phyloP scores from a whole-genome alignment of 2,797 vertebrate species.

The Cossypha dichroa region DNA sequence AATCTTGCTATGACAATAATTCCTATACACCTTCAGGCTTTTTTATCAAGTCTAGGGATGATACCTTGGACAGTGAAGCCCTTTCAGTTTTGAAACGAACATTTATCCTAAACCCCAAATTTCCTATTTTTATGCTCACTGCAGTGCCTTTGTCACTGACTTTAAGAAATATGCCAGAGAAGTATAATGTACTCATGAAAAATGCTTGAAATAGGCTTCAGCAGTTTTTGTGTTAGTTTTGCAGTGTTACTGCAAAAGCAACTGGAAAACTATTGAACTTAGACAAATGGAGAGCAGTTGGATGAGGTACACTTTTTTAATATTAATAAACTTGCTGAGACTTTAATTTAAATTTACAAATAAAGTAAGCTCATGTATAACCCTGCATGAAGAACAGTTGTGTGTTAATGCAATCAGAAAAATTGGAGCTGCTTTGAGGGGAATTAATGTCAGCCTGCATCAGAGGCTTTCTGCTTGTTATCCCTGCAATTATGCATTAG shows the following conservation, averaged over 20 bases:
- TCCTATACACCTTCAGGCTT: not conserved
- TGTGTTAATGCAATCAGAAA: not conserved
- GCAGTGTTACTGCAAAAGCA: not conserved
- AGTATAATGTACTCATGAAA: not conserved
- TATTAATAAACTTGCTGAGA: not conserved
- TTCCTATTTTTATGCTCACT: not conserved
- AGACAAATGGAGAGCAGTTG: too few species aligned
- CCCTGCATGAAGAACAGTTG: not conserved
- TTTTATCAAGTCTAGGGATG: not conserved
- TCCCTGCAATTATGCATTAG: not conserved
- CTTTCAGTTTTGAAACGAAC: not conserved
- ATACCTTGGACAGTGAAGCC: not conserved
- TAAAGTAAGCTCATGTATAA: not conserved
- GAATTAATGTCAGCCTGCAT: not conserved
- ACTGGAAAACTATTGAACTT: not conserved
- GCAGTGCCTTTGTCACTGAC: not conserved
- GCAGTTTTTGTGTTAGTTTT: not conserved
- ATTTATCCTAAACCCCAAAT: not conserved
- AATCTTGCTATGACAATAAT: not conserved
- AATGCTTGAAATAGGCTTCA: not conserved
- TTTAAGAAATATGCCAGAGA: not conserved
- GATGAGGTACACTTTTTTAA: not conserved
- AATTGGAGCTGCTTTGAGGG: not conserved
- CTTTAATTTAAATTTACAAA: conserved; percentile 18
- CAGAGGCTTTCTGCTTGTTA: conserved; percentile 33